phyloP scores from a whole-genome alignment of 2,113 vertebrate genomes.

The Urocolius indicus region DNA sequence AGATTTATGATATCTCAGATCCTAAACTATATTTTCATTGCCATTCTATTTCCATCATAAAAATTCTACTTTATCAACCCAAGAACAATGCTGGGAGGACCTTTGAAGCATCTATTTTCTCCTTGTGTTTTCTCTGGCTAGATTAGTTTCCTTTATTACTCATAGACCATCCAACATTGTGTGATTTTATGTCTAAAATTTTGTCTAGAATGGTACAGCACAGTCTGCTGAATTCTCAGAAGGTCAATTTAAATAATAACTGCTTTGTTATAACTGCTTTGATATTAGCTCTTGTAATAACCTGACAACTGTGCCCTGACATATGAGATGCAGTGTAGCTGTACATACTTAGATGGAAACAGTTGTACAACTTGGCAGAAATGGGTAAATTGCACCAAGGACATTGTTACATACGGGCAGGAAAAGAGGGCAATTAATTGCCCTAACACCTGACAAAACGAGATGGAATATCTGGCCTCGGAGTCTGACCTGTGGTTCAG shows the following conservation, averaged over 20 bases:
- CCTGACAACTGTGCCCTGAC: not conserved
- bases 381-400: conserved; percentile 1
- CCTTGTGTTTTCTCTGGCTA: conserved; percentile 10
- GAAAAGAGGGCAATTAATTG: conserved; percentile 8
- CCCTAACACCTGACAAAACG: conserved; percentile 6
- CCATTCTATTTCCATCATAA: conserved; percentile 38
- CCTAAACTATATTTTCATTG: conserved; percentile 48
- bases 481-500: conserved; percentile 7
- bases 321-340: not conserved
- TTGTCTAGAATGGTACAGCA: not conserved
- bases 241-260: not conserved
- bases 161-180: not conserved
- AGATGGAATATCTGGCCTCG: conserved; percentile 22
- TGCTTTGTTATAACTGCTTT: not conserved
- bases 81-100: not conserved
- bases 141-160: conserved; percentile 13
- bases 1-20: conserved; percentile 3
- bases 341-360: not conserved
- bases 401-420: conserved; percentile 20
- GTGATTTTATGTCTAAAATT: conserved; percentile 26
- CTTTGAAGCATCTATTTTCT: not conserved
- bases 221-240: not conserved
- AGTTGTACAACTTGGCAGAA: conserved; percentile 7
- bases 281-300: not conserved
- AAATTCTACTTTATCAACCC: conserved; percentile 17